Conservation (phyloP, 2,888 invertebrate species). For the Therioaphis trifolii region DNA sequence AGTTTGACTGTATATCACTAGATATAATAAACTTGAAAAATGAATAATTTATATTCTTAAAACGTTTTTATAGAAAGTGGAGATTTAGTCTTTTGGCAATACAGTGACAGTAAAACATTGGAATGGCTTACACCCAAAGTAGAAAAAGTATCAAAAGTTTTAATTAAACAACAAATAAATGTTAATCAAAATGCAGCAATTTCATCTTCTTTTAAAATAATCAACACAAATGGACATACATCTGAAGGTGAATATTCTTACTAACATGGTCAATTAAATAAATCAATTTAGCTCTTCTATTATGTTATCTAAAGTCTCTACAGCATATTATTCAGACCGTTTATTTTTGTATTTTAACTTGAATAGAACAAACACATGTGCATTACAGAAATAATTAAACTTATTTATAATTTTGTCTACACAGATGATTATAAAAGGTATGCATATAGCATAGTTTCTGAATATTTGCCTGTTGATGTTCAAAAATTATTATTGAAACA, state of each 20-base stretch:
- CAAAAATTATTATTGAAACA: slow-evolving; percentile 75
- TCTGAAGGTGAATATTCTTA: slow-evolving; percentile 48
- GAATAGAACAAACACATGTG: too few relatives aligned
- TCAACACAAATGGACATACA: slow-evolving; percentile 19
- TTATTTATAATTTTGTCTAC: too few relatives aligned
- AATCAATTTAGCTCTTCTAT: too few relatives aligned
- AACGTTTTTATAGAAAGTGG: slow-evolving; percentile 67
- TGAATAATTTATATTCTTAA: too few relatives aligned
- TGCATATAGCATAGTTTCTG: slow-evolving; percentile 83
- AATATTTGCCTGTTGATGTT: slow-evolving; percentile 80
- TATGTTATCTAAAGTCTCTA: too few relatives aligned
- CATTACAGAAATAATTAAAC: too few relatives aligned
- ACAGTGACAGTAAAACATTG: slow-evolving; percentile 81
- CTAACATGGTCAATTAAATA: too few relatives aligned
- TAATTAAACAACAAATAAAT: slow-evolving; percentile 78
- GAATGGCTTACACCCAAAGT: slow-evolving; percentile 82
- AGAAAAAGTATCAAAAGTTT: slow-evolving; percentile 74
- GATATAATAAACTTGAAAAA: too few relatives aligned
- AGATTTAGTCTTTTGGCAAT: slow-evolving; percentile 82
- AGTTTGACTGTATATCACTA: too few relatives aligned
- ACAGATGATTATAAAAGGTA: slow-evolving; percentile 77
- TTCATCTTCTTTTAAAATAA: slow-evolving; percentile 80
- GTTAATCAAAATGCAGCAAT: slow-evolving; percentile 78
- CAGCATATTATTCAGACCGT: too few relatives aligned
- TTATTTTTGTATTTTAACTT: too few relatives aligned